Base-by-base conservation (phyloP, 2,888 invertebrate species). In the Brachyptera risi region DNA sequence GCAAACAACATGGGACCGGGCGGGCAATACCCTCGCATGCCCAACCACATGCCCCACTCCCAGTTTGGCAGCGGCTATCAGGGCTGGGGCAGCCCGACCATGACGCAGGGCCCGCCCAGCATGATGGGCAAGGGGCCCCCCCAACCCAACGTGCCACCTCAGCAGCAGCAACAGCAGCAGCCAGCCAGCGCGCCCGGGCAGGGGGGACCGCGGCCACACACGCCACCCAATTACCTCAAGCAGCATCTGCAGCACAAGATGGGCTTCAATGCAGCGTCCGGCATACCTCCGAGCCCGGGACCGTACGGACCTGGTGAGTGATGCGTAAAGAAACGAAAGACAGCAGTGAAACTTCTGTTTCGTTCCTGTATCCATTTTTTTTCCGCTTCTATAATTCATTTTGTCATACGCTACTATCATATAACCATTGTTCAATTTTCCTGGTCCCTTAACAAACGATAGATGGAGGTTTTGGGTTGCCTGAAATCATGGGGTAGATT, bases 211-310 rank as follows among this genome's bases (percentile, higher is more conserved):
- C 75, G 80, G 40, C 79, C 79, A 49, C 80, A 80, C 50, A 79
- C 80, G 27, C 79, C 80, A 62, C 73, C 83, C 67, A 82, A 83
- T 75, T 85, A 86, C 79, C 79, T 86, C 73, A 86, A 86, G 72
- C 85, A 85, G 73, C 86, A 86, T 65, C 68, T 76, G 61, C 81
- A 86, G 78, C 85, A 87, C 74, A 87, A 87, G 78, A 83, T 86
- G 75, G 81, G 82, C 64, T 83, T 82, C 71, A 80, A 78, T 37
- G 76, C 74, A 62, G 73, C 77, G 26, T 79, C 79, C 68, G 77
- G 78, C 61, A 81, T 83, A 74, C 83, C 83, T 59, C 80, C 83
- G 62, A 82, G 81, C 73, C 80, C 82, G 62, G 80, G 80, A 66
- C 83, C 59, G 17, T 51, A 59, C 38, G 59, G 59, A 23, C 38